Percentiles rank a stretch among this genome's conserved stretches.
Conservation (phyloP, 2,888 invertebrate genomes). For the Andrena minutula region DNA sequence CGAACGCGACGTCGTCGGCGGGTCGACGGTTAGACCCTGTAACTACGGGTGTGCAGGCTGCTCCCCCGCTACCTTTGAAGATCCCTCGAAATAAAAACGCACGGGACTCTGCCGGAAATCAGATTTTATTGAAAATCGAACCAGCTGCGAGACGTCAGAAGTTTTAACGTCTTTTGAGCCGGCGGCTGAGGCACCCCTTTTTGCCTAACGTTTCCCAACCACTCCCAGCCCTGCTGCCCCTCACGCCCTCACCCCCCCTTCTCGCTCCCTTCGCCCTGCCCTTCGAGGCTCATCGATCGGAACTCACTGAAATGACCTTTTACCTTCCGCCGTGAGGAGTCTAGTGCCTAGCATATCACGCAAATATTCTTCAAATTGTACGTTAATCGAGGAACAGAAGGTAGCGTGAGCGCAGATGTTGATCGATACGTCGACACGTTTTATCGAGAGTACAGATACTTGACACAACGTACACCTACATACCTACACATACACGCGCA, state of each 20-base stretch:
- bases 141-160: conserved; percentile 50
- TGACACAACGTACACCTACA: background rate
- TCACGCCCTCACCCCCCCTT: background rate
- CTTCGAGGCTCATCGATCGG: conserved; percentile 57
- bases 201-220: conserved; percentile 23
- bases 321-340: conserved; percentile 50
- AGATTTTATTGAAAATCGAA: conserved; percentile 69
- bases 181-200: background rate
- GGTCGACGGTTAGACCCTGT: conserved; percentile 55
- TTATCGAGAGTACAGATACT: conserved; percentile 27
- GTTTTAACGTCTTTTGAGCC: conserved; percentile 62
- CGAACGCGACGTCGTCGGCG: conserved; percentile 46
- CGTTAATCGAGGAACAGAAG: conserved; percentile 58
- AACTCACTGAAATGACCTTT: conserved; percentile 61
- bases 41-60: conserved; percentile 42
- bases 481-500: background rate
- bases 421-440: conserved; percentile 69
- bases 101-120: conserved; percentile 46
- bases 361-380: conserved; percentile 66
- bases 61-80: conserved; percentile 35
- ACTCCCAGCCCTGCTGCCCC: background rate
- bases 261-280: conserved; percentile 9
- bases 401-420: conserved; percentile 62
- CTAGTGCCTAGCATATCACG: conserved; percentile 42
- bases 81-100: conserved; percentile 56